Percentiles rank a stretch among this genome's conserved stretches.
Evolutionary conservation across 2,113 vertebrate genomes (phyloP).

Genomic region (Tapirus terrestris): DNA sequence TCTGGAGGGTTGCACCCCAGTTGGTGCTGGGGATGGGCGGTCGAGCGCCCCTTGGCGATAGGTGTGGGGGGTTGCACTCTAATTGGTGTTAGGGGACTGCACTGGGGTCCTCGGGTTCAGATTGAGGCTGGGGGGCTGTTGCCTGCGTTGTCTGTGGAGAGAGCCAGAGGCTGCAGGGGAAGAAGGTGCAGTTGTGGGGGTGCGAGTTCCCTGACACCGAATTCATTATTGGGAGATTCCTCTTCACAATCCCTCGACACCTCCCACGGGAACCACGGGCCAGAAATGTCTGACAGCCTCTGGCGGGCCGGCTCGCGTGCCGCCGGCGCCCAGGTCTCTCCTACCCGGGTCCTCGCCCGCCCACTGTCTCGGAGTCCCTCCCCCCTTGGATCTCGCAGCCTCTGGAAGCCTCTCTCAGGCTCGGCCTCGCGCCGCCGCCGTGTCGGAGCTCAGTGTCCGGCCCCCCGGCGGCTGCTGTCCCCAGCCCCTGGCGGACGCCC

Average conservation of each 20-base stretch:
- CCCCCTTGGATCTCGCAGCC: slow-evolving; percentile 63
- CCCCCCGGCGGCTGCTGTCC: background rate
- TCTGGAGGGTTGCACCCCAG: background rate
- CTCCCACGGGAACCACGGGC: slow-evolving; percentile 76
- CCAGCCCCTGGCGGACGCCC: background rate
- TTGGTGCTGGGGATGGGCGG: background rate
- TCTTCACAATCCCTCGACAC: slow-evolving; percentile 72
- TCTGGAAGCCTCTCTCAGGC: slow-evolving; percentile 42
- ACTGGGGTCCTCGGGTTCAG: background rate
- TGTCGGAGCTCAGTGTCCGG: background rate
- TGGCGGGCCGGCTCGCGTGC: slow-evolving; percentile 26
- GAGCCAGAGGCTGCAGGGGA: background rate
- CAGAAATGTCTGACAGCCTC: slow-evolving; percentile 76
- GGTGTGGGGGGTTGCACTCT: background rate
- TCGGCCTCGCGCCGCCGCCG: slow-evolving; percentile 1
- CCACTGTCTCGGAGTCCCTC: slow-evolving; percentile 38
- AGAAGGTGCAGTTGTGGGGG: slow-evolving; percentile 35
- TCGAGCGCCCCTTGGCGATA: background rate
- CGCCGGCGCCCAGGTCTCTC: slow-evolving; percentile 36
- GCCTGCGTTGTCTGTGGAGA: slow-evolving; percentile 13
- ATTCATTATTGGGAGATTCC: slow-evolving; percentile 82
- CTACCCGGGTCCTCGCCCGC: slow-evolving; percentile 47
- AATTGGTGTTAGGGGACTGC: background rate
- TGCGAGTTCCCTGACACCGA: slow-evolving; percentile 77
- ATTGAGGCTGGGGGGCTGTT: background rate